Base-by-base conservation (phyloP, 2,888 invertebrate species). In the Choristoneura rosaceana region DNA sequence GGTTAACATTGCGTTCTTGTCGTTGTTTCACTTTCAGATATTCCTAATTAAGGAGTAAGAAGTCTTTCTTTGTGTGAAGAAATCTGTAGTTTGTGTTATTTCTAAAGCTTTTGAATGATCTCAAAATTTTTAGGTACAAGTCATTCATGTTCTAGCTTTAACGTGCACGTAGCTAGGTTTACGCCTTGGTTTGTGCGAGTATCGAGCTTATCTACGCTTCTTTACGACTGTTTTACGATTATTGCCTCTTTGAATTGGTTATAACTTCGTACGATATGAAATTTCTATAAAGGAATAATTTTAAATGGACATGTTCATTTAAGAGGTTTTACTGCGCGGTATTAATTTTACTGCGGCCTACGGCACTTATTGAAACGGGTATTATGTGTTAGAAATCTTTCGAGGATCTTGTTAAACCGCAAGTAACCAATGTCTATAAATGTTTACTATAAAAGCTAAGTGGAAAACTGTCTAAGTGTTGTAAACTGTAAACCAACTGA, bases 191-290 rank as follows among this genome's bases (percentile, higher is more conserved):
- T 81, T 84, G 84, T 81, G 85, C 87, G 88, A 87, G 87, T 84
- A 86, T 84, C 85, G 80, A 80, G 86, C 91, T 92, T 92, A 92
- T 92, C 92, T 91, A 78, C 82, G 79, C 86, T 81, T 82, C 85
- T 93, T 92, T 93, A 93, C 84, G 90, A 88, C 84, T 84, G 83
- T 92, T 93, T 93, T 92, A 93, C 90, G 92, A 90, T 92, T 92
- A 93, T 93, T 87, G 89, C 91, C 88, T 84, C 85, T 88, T 86
- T 86, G 91, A 92, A 92, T 91, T 87, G 92, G 89, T 91, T 90
- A 91, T 92, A 89, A 90, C 90, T 87, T 86, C 84, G 86, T 87
- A 87, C 86, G 91, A 92, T 92, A 92, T 93, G 90, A 91, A 92
- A 90, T 88, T 91, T 90, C 89, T 92, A 87, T 90, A 90, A 87